These are phyloP conservation scores for Acanthurus leucopareius DNA, from an alignment of 2,797 vertebrate species.

Conservation along the genomic window DNA sequence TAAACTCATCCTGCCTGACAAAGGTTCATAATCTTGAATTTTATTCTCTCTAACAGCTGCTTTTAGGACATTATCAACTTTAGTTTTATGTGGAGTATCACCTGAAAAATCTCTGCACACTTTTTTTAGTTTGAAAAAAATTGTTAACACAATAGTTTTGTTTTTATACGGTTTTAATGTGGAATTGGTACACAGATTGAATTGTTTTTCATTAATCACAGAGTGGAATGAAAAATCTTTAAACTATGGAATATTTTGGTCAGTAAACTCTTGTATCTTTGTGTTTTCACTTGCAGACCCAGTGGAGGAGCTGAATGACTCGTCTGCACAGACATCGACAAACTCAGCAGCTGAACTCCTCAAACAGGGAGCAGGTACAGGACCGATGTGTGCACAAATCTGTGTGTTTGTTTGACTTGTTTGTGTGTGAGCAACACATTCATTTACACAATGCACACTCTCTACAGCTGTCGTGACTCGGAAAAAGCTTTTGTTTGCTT, in stretches of 20 bases:
- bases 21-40: slow-evolving; percentile 84
- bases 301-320: slow-evolving; percentile 88
- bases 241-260: background rate
- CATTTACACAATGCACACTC: background rate
- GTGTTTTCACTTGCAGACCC: slow-evolving; percentile 84
- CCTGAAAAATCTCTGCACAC: too few species aligned
- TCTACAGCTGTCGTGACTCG: too few species aligned
- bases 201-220: too few species aligned
- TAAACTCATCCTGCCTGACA: slow-evolving; percentile 94
- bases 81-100: too few species aligned
- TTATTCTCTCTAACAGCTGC: too few species aligned
- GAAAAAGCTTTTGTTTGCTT: background rate
- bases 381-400: background rate
- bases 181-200: too few species aligned
- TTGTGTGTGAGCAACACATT: background rate
- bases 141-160: too few species aligned
- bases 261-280: background rate
- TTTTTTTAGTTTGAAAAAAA: too few species aligned
- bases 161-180: too few species aligned
- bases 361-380: slow-evolving; percentile 94
- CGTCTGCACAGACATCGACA: slow-evolving; percentile 87
- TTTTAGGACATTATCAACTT: too few species aligned
- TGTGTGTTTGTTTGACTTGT: background rate
- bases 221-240: background rate
- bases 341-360: slow-evolving; percentile 95